Evolutionary conservation across 2,113 vertebrate species (phyloP).

Genomic region (Hydropotes inermis): DNA sequence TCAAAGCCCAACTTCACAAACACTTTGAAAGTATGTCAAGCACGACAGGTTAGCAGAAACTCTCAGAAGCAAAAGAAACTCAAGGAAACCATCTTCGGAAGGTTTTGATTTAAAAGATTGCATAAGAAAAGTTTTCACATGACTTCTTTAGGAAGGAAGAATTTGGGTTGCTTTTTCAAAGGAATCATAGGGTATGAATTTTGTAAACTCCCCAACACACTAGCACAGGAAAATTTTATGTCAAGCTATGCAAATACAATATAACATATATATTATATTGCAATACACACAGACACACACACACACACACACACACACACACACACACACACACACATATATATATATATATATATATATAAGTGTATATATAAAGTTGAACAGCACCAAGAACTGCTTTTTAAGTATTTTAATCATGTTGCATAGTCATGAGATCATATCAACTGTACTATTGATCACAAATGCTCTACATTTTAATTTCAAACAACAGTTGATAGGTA

Average conservation of each 20-base stretch:
- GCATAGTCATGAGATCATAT: neutral
- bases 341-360: no score
- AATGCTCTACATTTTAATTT: neutral
- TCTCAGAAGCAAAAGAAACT: conserved; percentile 2
- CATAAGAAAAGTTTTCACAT: neutral
- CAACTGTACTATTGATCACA: neutral
- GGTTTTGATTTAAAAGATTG: conserved; percentile 38
- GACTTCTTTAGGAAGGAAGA: conserved; percentile 34
- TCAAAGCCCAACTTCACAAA: conserved; percentile 19
- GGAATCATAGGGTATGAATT: neutral
- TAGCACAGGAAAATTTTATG: neutral
- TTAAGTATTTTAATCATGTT: neutral
- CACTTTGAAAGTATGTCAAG: conserved; percentile 30
- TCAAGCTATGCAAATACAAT: neutral
- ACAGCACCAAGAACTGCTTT: neutral
- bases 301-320: neutral
- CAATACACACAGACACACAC: neutral
- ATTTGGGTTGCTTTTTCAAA: conserved; percentile 30
- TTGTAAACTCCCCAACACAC: neutral
- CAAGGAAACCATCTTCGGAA: neutral
- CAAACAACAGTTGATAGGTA: neutral
- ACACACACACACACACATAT: neutral
- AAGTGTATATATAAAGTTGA: neutral
- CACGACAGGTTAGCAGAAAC: neutral
- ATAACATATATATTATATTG: neutral